Evolutionary conservation across 2,888 invertebrate species (phyloP).

Genomic region (Brachyopa scutellaris): DNA sequence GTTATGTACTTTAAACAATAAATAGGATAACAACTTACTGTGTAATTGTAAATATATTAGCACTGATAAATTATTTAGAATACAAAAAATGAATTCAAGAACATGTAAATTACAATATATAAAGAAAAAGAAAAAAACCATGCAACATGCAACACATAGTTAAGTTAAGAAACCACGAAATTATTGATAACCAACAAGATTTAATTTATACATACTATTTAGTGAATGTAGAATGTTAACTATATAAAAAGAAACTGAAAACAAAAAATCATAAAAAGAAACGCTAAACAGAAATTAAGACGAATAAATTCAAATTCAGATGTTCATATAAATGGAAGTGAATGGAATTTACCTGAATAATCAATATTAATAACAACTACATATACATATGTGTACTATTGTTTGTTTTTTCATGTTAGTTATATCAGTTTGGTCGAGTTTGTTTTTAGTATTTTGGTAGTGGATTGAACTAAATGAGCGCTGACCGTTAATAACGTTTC

Average conservation of each 20-base stretch:
- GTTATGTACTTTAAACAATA: conserved; percentile 70
- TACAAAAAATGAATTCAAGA: conserved; percentile 39
- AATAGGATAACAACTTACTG: conserved; percentile 67
- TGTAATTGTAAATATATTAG: conserved; percentile 70
- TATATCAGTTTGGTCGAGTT: neutral
- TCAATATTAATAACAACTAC: conserved; percentile 68
- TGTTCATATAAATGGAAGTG: conserved; percentile 61
- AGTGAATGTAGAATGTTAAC: conserved; percentile 71
- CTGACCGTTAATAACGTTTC: too few species aligned
- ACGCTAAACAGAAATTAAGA: conserved; percentile 50
- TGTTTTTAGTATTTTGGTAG: neutral
- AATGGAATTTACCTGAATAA: conserved; percentile 72
- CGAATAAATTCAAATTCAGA: conserved; percentile 68
- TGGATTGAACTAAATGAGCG: too few species aligned
- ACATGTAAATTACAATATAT: conserved; percentile 39
- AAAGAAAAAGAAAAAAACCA: conserved; percentile 20
- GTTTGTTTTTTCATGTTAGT: conserved; percentile 6
- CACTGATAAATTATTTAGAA: conserved; percentile 73
- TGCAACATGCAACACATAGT: conserved; percentile 33
- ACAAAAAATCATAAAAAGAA: conserved; percentile 35
- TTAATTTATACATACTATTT: conserved; percentile 72
- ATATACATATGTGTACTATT: too few species aligned
- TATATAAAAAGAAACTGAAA: conserved; percentile 45
- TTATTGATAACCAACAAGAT: conserved; percentile 65
- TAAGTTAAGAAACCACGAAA: conserved; percentile 58